Evolutionary conservation across 2,113 vertebrate species (phyloP).

Genomic region (Lucifuga dentata): DNA sequence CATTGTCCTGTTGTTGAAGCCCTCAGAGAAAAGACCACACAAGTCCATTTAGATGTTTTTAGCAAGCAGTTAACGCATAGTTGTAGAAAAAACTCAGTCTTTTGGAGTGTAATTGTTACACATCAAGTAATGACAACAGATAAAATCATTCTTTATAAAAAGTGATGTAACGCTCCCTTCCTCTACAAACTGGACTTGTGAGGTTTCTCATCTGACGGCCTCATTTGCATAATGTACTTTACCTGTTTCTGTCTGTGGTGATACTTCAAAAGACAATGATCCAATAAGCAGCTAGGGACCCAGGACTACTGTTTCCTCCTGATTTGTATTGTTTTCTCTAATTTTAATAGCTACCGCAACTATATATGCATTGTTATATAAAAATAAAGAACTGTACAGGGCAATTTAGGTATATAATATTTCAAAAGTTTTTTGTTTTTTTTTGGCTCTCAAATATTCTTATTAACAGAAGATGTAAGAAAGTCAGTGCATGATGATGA

Average conservation of each 20-base stretch:
- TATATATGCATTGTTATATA: conserved; percentile 93
- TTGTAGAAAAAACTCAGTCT: conserved; percentile 41
- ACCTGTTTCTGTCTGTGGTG: conserved; percentile 81
- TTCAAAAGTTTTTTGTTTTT: conserved; percentile 78
- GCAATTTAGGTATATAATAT: conserved; percentile 95
- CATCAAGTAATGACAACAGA: conserved; percentile 17
- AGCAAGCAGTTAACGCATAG: background rate
- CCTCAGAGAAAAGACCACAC: conserved; percentile 20
- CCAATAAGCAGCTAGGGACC: conserved; percentile 87
- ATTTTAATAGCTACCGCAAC: conserved; percentile 76
- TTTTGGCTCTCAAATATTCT: conserved; percentile 89
- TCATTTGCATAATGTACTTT: conserved; percentile 74
- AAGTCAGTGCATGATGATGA: conserved; percentile 90
- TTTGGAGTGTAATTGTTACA: conserved; percentile 39
- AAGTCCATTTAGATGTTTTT: conserved; percentile 10
- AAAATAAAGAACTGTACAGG: conserved; percentile 88
- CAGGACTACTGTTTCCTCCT: conserved; percentile 86
- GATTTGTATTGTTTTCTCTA: conserved; percentile 72
- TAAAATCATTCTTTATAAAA: background rate
- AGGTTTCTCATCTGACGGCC: conserved; percentile 25
- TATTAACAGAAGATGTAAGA: conserved; percentile 98
- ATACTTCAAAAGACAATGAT: conserved; percentile 72
- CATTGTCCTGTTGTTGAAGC: background rate
- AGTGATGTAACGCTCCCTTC: background rate
- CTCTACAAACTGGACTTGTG: conserved; percentile 4